phyloP scores from a whole-genome alignment of 2,113 vertebrate genomes.

The Stigmatopora nigra region DNA sequence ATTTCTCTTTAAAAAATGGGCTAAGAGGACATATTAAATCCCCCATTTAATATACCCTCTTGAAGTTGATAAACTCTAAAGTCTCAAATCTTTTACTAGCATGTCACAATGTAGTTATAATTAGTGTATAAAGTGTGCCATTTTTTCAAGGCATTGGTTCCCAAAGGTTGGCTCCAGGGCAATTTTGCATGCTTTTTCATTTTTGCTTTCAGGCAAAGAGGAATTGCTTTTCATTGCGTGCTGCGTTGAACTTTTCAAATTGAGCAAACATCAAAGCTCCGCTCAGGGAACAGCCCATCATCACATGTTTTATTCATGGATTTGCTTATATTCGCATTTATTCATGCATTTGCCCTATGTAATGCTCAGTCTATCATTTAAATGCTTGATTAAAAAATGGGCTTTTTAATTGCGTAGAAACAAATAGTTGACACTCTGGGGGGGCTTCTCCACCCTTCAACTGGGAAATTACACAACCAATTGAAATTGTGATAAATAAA shows the following conservation, averaged over 20 bases:
- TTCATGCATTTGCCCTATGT: neutral
- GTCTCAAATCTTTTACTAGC: too few species aligned
- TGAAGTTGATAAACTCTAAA: too few species aligned
- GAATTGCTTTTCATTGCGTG: neutral
- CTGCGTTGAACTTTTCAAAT: neutral
- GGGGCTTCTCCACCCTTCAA: neutral
- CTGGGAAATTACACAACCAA: neutral
- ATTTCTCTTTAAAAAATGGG: slow-evolving; percentile 3
- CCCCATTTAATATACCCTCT: too few species aligned
- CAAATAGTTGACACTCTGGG: neutral
- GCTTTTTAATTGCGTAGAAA: neutral
- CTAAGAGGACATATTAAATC: too few species aligned
- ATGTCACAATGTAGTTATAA: neutral
- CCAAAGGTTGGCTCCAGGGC: too few species aligned
- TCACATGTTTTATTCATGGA: too few species aligned
- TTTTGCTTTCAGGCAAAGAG: neutral
- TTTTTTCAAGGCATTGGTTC: too few species aligned
- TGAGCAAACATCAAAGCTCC: neutral
- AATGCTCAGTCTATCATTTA: neutral
- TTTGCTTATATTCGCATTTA: neutral
- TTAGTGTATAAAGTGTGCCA: neutral
- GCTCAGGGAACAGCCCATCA: too few species aligned
- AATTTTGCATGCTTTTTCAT: too few species aligned
- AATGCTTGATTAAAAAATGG: neutral
- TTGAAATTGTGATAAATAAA: neutral